These are phyloP conservation scores for Echiichthys vipera DNA, from an alignment of 2,797 vertebrate genomes.

Conservation along the genomic window DNA sequence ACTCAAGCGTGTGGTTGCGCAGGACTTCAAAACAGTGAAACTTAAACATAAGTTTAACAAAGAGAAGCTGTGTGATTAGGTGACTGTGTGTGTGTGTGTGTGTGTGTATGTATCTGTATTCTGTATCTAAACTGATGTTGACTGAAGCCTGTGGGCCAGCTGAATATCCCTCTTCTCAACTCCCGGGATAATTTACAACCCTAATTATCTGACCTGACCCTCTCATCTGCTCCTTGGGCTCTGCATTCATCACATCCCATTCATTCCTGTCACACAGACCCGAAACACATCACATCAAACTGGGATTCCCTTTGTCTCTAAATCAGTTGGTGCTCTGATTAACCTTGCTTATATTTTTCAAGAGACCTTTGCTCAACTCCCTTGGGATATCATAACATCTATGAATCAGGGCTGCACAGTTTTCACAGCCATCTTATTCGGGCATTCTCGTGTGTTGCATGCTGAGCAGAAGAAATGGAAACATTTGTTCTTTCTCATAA, in stretches of 20 bases:
- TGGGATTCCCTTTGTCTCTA: not conserved
- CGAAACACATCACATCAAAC: slow-evolving; percentile 15
- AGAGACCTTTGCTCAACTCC: not conserved
- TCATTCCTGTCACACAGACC: slow-evolving; percentile 49
- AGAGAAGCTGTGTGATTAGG: not conserved
- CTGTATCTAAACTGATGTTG: not conserved
- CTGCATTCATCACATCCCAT: slow-evolving; percentile 55
- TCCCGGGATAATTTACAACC: slow-evolving; percentile 57
- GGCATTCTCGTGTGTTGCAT: not conserved
- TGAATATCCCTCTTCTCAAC: slow-evolving; percentile 19
- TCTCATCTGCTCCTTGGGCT: slow-evolving; percentile 45
- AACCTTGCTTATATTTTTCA: not conserved
- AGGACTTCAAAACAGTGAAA: no score
- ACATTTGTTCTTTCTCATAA: not conserved
- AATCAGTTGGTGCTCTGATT: not conserved
- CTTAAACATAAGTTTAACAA: not conserved
- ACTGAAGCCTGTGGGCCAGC: slow-evolving; percentile 15
- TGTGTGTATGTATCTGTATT: not conserved
- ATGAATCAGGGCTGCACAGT: not conserved
- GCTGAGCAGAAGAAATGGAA: not conserved
- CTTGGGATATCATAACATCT: not conserved
- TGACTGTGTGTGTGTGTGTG: no score
- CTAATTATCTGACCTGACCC: slow-evolving; percentile 45
- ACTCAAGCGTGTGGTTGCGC: no score
- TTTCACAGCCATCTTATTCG: not conserved